Conservation (phyloP, 2,888 invertebrate genomes). For the Alviniconcha strummeri region DNA sequence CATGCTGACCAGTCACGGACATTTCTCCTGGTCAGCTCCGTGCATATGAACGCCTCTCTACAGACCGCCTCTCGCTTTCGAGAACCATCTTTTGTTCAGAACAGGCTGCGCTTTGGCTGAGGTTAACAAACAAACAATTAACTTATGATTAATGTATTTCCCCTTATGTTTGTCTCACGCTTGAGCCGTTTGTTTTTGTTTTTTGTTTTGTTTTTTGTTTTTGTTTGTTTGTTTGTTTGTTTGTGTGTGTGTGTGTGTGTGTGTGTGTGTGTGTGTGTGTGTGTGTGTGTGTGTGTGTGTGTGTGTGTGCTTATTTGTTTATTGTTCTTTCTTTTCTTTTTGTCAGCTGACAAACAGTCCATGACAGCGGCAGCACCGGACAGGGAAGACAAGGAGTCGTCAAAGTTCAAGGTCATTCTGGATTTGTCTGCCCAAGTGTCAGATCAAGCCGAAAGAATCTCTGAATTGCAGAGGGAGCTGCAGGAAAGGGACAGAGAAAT, state of each 20-base stretch:
- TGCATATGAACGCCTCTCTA: too few relatives aligned
- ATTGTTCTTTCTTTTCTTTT: neutral
- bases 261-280: neutral
- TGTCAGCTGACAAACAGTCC: neutral
- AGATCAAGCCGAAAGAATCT: slow-evolving; percentile 58
- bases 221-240: neutral
- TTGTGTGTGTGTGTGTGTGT: neutral
- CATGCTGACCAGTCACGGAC: too few relatives aligned
- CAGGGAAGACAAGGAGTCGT: neutral
- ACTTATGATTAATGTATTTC: too few relatives aligned
- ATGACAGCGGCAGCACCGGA: neutral
- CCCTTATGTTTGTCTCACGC: too few relatives aligned
- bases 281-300: neutral
- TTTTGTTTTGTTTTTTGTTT: too few relatives aligned
- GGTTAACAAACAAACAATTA: too few relatives aligned
- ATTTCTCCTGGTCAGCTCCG: too few relatives aligned
- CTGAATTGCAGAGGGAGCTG: slow-evolving; percentile 50
- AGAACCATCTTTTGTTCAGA: too few relatives aligned
- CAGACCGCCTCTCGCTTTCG: too few relatives aligned
- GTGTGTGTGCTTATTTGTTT: neutral
- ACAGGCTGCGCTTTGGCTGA: too few relatives aligned
- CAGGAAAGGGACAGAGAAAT: slow-evolving; percentile 53
- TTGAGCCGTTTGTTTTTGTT: too few relatives aligned
- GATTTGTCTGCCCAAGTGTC: slow-evolving; percentile 63
- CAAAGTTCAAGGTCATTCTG: slow-evolving; percentile 52